Base-by-base conservation (phyloP, 2,797 vertebrate genomes). In the Antennarius maculatus region DNA sequence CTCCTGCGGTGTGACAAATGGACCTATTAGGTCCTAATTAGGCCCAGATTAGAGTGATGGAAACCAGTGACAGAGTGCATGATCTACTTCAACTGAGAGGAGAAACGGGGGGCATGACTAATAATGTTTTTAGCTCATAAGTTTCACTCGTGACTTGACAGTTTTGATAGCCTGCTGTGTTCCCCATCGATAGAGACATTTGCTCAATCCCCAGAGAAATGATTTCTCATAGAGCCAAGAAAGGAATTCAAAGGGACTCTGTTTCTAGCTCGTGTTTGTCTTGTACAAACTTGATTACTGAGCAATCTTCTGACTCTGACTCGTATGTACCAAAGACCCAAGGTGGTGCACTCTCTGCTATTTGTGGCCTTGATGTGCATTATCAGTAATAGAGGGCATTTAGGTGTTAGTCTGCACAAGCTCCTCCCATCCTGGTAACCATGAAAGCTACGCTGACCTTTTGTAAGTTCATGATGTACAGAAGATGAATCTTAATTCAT, bases 21-120 rank as follows among this genome's bases (percentile, higher is more conserved):
- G 69, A 74, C 72, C 86, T 78, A 87, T 91, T 88, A 88, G 79
- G 18, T 53, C 45, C 77, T 85, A 90, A 90, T 91, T 91, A 89
- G 71, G 57, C 69, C 48, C 28, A 89, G 74, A 89, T 89, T 85
- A 82, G 79, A 62, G 71, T 80, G 86, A 89, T 84, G 83, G 83
- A 81, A 78, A 57, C 66, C 63, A 73, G 69, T 70, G 84, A 73
- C 77, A 80, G 81, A 71, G 73, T 88, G 86, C 91, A 74, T 56
- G 84, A 89, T 89, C 66, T 63, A 71, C 70, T 74, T 72, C 47
- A 49, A 63, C 74, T 50, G 66, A 70, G 79, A 72, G 71, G 51
- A 80, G 77, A 76, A 83, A 75, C 75, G 37, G 63, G 70, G 77
- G 71, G 76, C 81, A 70, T 74, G 71, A 86, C 78, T 80, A 86